A percentile compares a stretch with the other conserved stretches of the same genome.
Evolutionary conservation across 2,888 invertebrate species (phyloP).

Genomic region (Lithophane semibrunnea): DNA sequence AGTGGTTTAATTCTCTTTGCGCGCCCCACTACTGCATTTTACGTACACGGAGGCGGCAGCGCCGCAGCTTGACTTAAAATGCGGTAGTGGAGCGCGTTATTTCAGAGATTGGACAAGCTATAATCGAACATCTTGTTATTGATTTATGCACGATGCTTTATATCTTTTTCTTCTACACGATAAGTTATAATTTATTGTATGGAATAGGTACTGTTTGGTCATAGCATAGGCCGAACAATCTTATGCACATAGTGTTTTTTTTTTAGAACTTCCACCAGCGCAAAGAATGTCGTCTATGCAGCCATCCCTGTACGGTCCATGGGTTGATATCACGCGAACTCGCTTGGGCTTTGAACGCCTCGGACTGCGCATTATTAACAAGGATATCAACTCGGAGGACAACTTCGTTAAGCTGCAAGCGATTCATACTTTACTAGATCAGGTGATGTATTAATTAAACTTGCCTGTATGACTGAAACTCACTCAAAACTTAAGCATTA

Average conservation of each 20-base stretch:
- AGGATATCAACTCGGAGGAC: slow-evolving; percentile 80
- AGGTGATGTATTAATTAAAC: slow-evolving; percentile 71
- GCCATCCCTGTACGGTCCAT: slow-evolving; percentile 84
- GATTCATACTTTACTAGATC: slow-evolving; percentile 82
- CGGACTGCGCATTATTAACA: slow-evolving; percentile 80
- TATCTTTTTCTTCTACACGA: neutral
- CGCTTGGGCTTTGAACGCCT: slow-evolving; percentile 81
- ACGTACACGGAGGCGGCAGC: no score
- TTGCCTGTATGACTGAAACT: no score
- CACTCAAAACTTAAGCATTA: neutral
- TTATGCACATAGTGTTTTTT: neutral
- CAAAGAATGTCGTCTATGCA: slow-evolving; percentile 85
- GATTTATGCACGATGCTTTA: no score
- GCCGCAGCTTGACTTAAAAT: no score
- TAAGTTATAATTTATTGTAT: neutral
- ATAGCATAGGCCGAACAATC: no score
- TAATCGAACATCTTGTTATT: no score
- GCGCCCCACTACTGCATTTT: no score
- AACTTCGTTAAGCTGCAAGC: slow-evolving; percentile 81
- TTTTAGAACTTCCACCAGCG: slow-evolving; percentile 71
- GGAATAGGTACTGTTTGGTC: neutral
- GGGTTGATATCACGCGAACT: slow-evolving; percentile 82
- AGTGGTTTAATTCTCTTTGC: no score
- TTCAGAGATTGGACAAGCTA: no score
- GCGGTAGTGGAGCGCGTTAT: no score